These are phyloP conservation scores for Tachina grossa DNA, from an alignment of 2,888 invertebrate genomes.

Conservation along the genomic window DNA sequence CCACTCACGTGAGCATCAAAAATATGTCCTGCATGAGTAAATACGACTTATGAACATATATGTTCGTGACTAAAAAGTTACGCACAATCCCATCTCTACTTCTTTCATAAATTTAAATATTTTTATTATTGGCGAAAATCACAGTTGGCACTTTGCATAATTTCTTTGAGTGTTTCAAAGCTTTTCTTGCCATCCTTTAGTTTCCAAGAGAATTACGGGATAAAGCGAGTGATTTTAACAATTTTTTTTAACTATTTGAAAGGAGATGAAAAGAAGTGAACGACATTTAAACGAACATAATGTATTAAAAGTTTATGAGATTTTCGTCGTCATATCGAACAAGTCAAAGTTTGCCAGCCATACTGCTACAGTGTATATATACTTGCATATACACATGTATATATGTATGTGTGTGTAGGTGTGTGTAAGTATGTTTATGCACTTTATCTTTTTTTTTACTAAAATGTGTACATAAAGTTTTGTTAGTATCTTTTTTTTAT, in stretches of 20 bases:
- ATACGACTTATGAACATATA: too few species aligned
- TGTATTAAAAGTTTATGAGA: slow-evolving; percentile 71
- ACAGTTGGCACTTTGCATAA: background rate
- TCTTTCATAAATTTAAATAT: too few species aligned
- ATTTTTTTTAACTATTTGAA: slow-evolving; percentile 25
- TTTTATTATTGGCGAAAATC: too few species aligned
- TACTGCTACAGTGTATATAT: background rate
- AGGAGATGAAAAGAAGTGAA: slow-evolving; percentile 25
- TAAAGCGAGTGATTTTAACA: slow-evolving; percentile 32
- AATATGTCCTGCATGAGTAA: too few species aligned
- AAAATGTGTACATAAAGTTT: slow-evolving; percentile 64
- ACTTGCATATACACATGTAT: background rate
- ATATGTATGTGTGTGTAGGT: background rate
- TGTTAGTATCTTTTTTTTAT: slow-evolving; percentile 6
- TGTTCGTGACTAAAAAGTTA: too few species aligned
- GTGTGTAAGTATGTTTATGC: background rate
- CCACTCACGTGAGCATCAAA: too few species aligned
- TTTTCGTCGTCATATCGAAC: slow-evolving; percentile 66
- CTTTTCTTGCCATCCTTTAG: slow-evolving; percentile 7
- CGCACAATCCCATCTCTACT: too few species aligned
- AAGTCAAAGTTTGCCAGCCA: slow-evolving; percentile 51
- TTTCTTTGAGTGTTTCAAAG: slow-evolving; percentile 31
- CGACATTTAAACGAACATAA: slow-evolving; percentile 36
- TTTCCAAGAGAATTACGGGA: slow-evolving; percentile 9
- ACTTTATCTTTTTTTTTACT: slow-evolving; percentile 28